Conservation (phyloP, 2,113 vertebrate species). For the Actinemys pallida region DNA sequence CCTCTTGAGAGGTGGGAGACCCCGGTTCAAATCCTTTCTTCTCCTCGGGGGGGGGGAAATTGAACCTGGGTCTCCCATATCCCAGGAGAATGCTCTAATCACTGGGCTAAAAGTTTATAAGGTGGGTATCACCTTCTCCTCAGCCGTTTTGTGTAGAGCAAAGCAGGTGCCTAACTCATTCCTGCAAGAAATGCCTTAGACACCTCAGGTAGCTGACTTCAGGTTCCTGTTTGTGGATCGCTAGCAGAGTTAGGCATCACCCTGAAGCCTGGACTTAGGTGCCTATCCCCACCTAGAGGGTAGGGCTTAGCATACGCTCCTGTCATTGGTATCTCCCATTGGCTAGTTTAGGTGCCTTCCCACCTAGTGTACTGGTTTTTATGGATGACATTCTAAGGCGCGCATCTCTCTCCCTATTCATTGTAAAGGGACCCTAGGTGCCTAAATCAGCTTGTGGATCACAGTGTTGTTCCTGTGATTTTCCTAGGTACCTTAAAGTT, state of each 20-base stretch:
- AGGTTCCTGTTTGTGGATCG: background rate
- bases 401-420: background rate
- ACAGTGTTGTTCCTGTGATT: background rate
- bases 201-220: background rate
- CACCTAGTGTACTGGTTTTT: background rate
- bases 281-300: background rate
- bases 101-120: background rate
- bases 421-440: background rate
- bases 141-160: background rate
- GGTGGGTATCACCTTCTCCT: background rate
- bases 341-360: background rate
- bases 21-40: background rate
- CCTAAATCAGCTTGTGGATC: background rate
- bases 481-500: background rate
- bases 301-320: background rate
- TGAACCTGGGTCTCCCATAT: background rate
- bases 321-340: background rate
- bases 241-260: background rate
- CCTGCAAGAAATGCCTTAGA: background rate
- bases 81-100: background rate
- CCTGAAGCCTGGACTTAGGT: background rate
- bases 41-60: background rate
- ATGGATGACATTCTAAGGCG: background rate
- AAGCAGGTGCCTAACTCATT: background rate
- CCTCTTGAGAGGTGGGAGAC: background rate